A percentile compares a stretch with the other conserved stretches of the same genome.
Evolutionary conservation across 2,888 invertebrate species (phyloP).

Genomic region (Acleris literana): DNA sequence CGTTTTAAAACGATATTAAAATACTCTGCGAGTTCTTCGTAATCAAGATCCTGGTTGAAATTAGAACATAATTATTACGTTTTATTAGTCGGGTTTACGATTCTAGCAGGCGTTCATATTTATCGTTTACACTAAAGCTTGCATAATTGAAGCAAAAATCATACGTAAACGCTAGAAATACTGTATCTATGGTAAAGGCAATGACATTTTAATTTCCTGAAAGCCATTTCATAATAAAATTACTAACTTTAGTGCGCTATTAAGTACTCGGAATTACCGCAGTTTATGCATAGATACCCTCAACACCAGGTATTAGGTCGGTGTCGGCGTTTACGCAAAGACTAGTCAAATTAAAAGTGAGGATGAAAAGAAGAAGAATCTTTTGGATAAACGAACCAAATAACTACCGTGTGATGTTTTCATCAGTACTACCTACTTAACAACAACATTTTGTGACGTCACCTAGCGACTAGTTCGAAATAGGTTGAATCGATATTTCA

Average conservation of each 20-base stretch:
- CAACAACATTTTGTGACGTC: conserved; percentile 10
- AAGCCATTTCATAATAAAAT: no score
- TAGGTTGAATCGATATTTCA: conserved; percentile 45
- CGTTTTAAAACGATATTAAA: conserved; percentile 6
- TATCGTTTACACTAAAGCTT: no score
- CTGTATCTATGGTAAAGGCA: no score
- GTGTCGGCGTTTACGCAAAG: no score
- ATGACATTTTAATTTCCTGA: no score
- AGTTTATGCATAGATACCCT: no score
- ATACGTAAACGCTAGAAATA: no score
- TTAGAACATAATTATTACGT: conserved; percentile 3
- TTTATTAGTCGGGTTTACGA: background rate
- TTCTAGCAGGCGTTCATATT: background rate
- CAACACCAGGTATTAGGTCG: no score
- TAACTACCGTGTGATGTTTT: background rate
- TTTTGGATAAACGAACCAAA: no score
- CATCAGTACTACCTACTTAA: background rate
- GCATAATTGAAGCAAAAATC: no score
- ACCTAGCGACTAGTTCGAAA: conserved; percentile 19
- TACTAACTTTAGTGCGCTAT: background rate
- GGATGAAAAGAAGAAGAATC: no score
- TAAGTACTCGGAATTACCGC: background rate
- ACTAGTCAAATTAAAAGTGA: no score
- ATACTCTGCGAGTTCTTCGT: background rate
- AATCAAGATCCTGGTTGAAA: conserved; percentile 12